phyloP scores from a whole-genome alignment of 2,888 invertebrate species.

The Craniophora ligustri region DNA sequence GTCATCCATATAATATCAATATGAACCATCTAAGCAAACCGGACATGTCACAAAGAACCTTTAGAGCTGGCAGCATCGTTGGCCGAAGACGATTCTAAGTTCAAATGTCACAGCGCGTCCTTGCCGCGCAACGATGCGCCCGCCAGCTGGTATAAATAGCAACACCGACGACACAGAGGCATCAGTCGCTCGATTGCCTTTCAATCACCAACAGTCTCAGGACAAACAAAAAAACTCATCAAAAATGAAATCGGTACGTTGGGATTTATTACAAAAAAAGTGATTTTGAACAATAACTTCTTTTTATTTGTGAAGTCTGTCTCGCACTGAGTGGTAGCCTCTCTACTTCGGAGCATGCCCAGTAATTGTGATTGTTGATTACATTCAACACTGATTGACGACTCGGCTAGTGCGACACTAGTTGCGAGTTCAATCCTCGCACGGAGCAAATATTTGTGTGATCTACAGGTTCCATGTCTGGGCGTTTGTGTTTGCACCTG shows the following conservation, averaged over 20 bases:
- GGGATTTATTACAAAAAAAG: conserved; percentile 15
- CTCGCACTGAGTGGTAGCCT: no score
- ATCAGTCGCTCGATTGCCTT: conserved; percentile 81
- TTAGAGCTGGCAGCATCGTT: conserved; percentile 51
- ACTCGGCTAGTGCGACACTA: no score
- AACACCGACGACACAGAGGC: conserved; percentile 60
- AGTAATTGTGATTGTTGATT: no score
- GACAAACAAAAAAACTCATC: conserved; percentile 60
- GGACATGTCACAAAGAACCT: conserved; percentile 70
- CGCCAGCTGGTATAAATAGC: conserved; percentile 77
- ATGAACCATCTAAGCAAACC: conserved; percentile 51
- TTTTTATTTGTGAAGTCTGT: background rate
- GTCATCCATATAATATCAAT: conserved; percentile 28
- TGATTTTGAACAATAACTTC: conserved; percentile 2
- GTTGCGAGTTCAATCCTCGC: no score
- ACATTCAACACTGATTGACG: no score
- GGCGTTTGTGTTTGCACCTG: no score
- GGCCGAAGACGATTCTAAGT: conserved; percentile 76
- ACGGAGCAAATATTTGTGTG: no score
- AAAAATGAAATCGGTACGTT: conserved; percentile 87
- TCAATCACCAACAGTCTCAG: conserved; percentile 62
- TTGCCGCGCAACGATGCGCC: conserved; percentile 66
- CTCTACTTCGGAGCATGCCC: no score
- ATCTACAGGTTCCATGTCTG: no score
- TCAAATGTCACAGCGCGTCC: conserved; percentile 85